phyloP scores from a whole-genome alignment of 2,797 vertebrate species.

The Liparis tanakae region DNA sequence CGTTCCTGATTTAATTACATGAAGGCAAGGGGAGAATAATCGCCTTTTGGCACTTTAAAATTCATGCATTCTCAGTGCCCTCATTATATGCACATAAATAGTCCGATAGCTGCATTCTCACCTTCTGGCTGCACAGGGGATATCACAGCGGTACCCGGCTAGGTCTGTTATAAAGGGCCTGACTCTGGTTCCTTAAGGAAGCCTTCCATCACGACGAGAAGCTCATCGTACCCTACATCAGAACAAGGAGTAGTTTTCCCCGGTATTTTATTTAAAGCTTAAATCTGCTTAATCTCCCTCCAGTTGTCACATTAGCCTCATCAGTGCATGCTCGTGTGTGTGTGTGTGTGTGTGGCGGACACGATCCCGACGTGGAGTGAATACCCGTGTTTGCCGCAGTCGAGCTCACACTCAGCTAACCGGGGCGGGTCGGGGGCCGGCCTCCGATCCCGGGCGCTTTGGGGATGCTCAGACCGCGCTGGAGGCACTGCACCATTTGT shows the following conservation, averaged over 20 bases:
- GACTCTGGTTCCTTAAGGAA: not conserved
- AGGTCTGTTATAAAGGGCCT: constrained; percentile 30
- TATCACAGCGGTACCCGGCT: constrained; percentile 38
- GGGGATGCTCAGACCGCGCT: constrained; percentile 66
- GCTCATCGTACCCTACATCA: not conserved
- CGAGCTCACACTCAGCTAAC: constrained; percentile 50
- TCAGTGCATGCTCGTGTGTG: not conserved
- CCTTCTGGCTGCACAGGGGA: constrained; percentile 46
- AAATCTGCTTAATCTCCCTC: constrained; percentile 28
- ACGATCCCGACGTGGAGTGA: constrained; percentile 13
- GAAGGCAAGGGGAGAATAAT: constrained; percentile 42
- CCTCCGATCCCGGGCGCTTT: constrained; percentile 60
- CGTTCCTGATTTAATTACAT: constrained; percentile 40
- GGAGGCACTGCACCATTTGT: constrained; percentile 79
- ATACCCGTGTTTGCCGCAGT: constrained; percentile 52
- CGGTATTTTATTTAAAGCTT: constrained; percentile 15
- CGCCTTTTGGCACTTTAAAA: constrained; percentile 44
- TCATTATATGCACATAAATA: constrained; percentile 67
- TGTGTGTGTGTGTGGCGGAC: constrained; percentile 9
- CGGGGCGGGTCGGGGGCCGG: constrained; percentile 54
- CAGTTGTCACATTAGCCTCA: constrained; percentile 7
- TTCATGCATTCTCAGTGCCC: constrained; percentile 44
- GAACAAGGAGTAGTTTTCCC: not conserved
- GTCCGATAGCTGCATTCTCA: constrained; percentile 43
- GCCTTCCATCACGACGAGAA: constrained; percentile 15